Evolutionary conservation across 1,140 invertebrate genomes (phyloP).

Genomic region (Drosophila orosa): DNA sequence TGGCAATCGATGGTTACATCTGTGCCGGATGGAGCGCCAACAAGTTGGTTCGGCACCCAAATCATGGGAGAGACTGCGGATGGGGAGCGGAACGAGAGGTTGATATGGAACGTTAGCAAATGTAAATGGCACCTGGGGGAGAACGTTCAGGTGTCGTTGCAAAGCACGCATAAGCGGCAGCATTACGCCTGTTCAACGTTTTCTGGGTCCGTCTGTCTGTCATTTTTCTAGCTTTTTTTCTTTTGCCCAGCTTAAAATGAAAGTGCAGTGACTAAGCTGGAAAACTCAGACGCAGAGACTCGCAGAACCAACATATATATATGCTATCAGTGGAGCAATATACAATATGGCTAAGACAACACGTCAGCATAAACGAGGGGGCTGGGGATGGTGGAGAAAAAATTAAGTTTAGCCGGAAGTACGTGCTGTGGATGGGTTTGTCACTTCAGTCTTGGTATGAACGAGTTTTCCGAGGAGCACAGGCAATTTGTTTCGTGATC

Average conservation of each 20-base stretch:
- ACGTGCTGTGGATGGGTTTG: conserved; percentile 62
- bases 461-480: background rate
- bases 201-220: conserved; percentile 14
- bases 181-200: conserved; percentile 73
- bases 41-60: conserved; percentile 94
- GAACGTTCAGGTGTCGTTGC: conserved; percentile 55
- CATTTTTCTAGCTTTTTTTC: conserved; percentile 10
- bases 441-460: conserved; percentile 5
- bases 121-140: conserved; percentile 64
- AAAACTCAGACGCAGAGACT: conserved; percentile 53
- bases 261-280: conserved; percentile 79
- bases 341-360: conserved; percentile 64
- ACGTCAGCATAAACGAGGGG: conserved; percentile 43
- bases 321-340: conserved; percentile 36
- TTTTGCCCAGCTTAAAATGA: conserved; percentile 65
- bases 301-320: conserved; percentile 12
- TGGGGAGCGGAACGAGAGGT: conserved; percentile 16
- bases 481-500: background rate
- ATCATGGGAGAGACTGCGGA: conserved; percentile 94
- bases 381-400: conserved; percentile 1
- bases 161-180: conserved; percentile 76
- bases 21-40: conserved; percentile 93
- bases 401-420: conserved; percentile 58
- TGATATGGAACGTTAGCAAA: conserved; percentile 57
- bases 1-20: conserved; percentile 97